Evolutionary conservation across 2,888 invertebrate genomes (phyloP).

Genomic region (Epinotia bilunana): DNA sequence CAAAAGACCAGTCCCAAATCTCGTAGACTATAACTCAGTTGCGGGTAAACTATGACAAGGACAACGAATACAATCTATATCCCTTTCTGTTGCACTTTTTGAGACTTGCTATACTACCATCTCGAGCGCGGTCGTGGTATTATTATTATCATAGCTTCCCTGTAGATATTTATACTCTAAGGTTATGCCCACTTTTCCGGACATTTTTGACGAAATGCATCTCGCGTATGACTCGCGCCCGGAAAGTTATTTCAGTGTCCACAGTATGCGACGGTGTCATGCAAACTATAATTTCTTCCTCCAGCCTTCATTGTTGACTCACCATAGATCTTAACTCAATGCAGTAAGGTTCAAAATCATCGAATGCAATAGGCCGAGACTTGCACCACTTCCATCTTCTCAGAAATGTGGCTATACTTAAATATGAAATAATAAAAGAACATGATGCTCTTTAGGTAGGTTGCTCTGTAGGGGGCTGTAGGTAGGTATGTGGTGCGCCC

Average conservation of each 20-base stretch:
- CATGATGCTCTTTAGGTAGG: neutral
- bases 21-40: too few species aligned
- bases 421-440: neutral
- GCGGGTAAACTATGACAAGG: too few species aligned
- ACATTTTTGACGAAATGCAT: neutral
- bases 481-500: too few species aligned
- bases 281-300: constrained; percentile 26
- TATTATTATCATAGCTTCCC: too few species aligned
- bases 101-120: too few species aligned
- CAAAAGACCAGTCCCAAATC: too few species aligned
- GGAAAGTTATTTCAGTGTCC: constrained; percentile 8
- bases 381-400: neutral
- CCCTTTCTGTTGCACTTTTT: too few species aligned
- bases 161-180: too few species aligned
- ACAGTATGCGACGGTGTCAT: constrained; percentile 16
- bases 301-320: neutral
- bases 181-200: too few species aligned
- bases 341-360: neutral
- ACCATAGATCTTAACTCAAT: neutral
- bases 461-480: too few species aligned
- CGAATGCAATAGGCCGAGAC: neutral
- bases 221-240: constrained; percentile 6
- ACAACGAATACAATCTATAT: too few species aligned
- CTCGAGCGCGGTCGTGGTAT: too few species aligned
- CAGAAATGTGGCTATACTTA: neutral